Evolutionary conservation across 1,140 invertebrate genomes (phyloP).

Genomic region (Eriocheir sinensis): DNA sequence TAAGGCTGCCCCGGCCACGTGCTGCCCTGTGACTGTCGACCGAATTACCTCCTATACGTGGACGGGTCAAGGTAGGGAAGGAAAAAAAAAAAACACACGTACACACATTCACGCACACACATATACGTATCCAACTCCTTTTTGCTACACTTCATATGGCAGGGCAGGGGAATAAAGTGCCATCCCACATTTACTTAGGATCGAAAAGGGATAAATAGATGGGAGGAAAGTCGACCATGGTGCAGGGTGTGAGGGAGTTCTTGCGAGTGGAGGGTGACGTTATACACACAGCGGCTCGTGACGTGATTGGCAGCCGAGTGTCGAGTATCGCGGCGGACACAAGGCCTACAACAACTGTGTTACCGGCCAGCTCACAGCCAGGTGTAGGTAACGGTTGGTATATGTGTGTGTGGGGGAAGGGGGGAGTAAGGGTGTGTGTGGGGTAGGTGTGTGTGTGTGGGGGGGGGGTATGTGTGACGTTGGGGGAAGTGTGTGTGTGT

Average conservation of each 20-base stretch:
- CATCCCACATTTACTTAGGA: neutral
- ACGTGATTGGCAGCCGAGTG: slow-evolving; percentile 11
- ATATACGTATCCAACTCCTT: neutral
- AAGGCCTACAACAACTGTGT: neutral
- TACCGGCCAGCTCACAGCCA: neutral
- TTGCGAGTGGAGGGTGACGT: too few relatives aligned
- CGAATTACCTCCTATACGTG: neutral
- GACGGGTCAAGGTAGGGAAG: neutral
- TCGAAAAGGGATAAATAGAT: neutral
- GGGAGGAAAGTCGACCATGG: neutral
- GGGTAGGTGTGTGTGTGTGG: neutral
- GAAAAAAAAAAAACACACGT: neutral
- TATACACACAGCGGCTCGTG: neutral
- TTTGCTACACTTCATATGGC: slow-evolving; percentile 23
- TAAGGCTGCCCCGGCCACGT: neutral
- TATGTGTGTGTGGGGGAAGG: neutral
- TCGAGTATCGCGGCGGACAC: neutral
- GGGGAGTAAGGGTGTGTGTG: neutral
- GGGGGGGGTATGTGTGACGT: neutral
- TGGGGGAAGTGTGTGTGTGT: neutral
- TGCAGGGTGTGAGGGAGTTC: neutral
- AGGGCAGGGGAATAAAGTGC: neutral
- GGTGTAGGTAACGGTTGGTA: neutral
- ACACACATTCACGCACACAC: too few relatives aligned
- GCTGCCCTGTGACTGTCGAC: neutral